phyloP scores from a whole-genome alignment of 2,797 vertebrate genomes.

The Tympanoctomys barrerae region DNA sequence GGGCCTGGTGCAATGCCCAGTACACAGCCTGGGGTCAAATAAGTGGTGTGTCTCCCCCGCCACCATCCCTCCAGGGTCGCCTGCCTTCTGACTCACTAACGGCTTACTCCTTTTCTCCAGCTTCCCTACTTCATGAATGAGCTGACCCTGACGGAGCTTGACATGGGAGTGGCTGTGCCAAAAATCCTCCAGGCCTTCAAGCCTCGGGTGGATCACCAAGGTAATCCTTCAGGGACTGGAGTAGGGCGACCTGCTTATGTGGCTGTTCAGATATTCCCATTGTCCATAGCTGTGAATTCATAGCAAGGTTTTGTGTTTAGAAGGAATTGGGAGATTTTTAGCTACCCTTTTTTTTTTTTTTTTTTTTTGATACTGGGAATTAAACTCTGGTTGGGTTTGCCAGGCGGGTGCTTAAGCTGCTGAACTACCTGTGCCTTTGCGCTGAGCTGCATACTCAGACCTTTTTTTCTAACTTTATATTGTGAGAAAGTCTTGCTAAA shows the following conservation, averaged over 20 bases:
- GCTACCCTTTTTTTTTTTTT: neutral
- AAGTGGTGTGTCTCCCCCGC: neutral
- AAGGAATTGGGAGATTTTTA: neutral
- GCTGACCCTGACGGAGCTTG: slow-evolving; percentile 96
- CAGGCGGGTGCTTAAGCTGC: too few species aligned
- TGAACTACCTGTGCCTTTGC: too few species aligned
- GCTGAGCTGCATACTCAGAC: neutral
- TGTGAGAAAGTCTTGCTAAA: neutral
- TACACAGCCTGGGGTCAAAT: neutral
- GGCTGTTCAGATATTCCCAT: neutral
- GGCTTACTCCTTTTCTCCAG: slow-evolving; percentile 85
- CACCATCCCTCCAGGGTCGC: neutral
- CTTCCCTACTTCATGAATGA: slow-evolving; percentile 99
- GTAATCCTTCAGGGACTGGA: slow-evolving; percentile 85
- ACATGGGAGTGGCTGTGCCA: slow-evolving; percentile 97
- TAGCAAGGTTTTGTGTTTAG: slow-evolving; percentile 10
- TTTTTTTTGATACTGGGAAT: neutral
- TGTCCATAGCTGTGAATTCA: neutral
- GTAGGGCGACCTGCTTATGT: neutral
- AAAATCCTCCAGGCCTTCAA: slow-evolving; percentile 95
- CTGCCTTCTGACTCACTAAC: neutral
- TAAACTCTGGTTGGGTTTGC: neutral
- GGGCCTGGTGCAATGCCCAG: neutral
- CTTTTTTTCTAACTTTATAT: neutral
- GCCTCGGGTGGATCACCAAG: slow-evolving; percentile 95